Evolutionary conservation across 2,888 invertebrate species (phyloP).

Genomic region (Drosophila algonquin): DNA sequence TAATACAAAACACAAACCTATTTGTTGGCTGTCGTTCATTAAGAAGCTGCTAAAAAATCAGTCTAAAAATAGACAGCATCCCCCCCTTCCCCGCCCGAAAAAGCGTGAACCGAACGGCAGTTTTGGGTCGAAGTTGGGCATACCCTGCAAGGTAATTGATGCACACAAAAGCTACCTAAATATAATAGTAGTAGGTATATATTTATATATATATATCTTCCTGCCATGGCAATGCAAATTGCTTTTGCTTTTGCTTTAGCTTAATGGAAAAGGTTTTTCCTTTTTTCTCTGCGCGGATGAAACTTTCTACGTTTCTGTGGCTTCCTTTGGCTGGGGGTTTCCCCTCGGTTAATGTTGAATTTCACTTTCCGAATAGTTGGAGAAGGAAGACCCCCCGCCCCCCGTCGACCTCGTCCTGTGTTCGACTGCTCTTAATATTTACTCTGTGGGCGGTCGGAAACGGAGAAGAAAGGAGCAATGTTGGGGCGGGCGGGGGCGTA

Average conservation of each 20-base stretch:
- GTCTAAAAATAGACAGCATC: conserved; percentile 53
- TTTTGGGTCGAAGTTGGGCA: not conserved
- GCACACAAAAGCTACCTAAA: too few relatives aligned
- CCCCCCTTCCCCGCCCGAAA: conserved; percentile 9
- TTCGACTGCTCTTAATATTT: conserved; percentile 26
- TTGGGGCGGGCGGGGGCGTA: too few relatives aligned
- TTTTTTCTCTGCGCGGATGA: not conserved
- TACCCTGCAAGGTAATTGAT: not conserved
- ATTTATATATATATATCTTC: too few relatives aligned
- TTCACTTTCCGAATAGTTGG: conserved; percentile 27
- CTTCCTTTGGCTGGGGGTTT: too few relatives aligned
- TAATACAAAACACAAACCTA: conserved; percentile 7
- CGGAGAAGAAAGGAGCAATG: too few relatives aligned
- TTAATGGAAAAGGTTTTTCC: not conserved
- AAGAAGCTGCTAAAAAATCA: conserved; percentile 59
- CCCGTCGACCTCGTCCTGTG: not conserved
- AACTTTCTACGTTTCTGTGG: not conserved
- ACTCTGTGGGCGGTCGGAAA: not conserved
- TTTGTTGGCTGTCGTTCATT: conserved; percentile 41
- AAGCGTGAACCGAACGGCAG: not conserved
- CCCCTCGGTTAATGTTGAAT: conserved; percentile 6
- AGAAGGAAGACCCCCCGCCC: conserved; percentile 4
- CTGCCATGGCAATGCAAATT: conserved; percentile 4
- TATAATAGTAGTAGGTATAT: too few relatives aligned
- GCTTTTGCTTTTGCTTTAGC: conserved; percentile 53